Conservation (phyloP, 2,888 invertebrate genomes). For the Muscina levida region DNA sequence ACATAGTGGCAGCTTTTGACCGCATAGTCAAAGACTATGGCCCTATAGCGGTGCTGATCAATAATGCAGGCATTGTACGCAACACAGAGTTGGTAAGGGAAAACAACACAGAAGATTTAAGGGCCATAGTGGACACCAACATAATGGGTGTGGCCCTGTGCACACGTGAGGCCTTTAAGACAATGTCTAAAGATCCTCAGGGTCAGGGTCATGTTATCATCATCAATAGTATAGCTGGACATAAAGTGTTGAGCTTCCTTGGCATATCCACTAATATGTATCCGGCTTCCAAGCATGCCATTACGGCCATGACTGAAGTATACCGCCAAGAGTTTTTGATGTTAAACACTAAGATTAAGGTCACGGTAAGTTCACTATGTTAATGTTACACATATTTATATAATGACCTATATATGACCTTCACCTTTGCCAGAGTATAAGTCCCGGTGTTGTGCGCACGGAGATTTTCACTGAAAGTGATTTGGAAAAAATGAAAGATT, state of each 20-base stretch:
- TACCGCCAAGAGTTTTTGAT: slow-evolving; percentile 72
- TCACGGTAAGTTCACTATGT: slow-evolving; percentile 68
- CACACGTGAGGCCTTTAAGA: slow-evolving; percentile 79
- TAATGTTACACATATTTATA: not conserved
- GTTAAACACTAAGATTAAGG: slow-evolving; percentile 68
- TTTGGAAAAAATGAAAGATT: not conserved
- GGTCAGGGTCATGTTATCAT: slow-evolving; percentile 79
- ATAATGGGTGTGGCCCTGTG: slow-evolving; percentile 78
- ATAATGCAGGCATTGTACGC: slow-evolving; percentile 80
- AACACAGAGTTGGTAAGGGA: slow-evolving; percentile 48
- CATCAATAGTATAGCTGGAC: slow-evolving; percentile 76
- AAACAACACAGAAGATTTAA: slow-evolving; percentile 64
- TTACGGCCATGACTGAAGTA: slow-evolving; percentile 74
- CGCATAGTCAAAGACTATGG: slow-evolving; percentile 80
- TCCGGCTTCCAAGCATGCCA: slow-evolving; percentile 72
- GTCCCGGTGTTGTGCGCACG: slow-evolving; percentile 61
- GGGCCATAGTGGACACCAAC: slow-evolving; percentile 78
- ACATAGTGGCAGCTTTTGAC: slow-evolving; percentile 80
- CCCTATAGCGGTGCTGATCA: slow-evolving; percentile 81
- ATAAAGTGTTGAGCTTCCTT: slow-evolving; percentile 63
- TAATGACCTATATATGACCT: not conserved
- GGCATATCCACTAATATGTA: slow-evolving; percentile 67
- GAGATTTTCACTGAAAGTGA: slow-evolving; percentile 42
- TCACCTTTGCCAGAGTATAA: slow-evolving; percentile 55
- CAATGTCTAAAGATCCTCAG: slow-evolving; percentile 77